Percentiles rank a stretch among this genome's conserved stretches.
phyloP scores from a whole-genome alignment of 2,113 vertebrate genomes.

The Chamaea fasciata region DNA sequence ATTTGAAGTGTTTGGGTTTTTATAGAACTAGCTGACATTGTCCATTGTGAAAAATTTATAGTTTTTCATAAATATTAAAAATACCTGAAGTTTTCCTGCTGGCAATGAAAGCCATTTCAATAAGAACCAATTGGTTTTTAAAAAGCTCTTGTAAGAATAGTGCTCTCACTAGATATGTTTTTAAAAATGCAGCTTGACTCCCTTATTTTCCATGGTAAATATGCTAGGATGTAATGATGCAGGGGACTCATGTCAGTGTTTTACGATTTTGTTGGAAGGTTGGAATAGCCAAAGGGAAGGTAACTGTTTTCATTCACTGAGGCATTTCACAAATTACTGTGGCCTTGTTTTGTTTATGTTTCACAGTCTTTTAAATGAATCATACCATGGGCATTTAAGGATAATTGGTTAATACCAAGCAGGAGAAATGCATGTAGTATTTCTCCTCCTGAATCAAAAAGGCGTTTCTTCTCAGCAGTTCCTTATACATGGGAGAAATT shows the following conservation, averaged over 20 bases:
- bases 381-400: background rate
- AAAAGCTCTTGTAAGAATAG: background rate
- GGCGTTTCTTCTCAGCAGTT: background rate
- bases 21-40: background rate
- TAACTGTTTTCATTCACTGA: background rate
- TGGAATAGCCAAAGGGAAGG: background rate
- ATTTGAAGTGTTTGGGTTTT: background rate
- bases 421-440: background rate
- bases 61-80: conserved; percentile 28
- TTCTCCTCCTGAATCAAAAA: background rate
- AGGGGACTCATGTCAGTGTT: background rate
- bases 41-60: background rate
- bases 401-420: background rate
- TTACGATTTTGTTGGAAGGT: background rate
- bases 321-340: background rate
- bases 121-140: background rate
- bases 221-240: background rate
- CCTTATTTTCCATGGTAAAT: background rate
- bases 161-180: background rate
- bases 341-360: background rate
- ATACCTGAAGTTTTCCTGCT: background rate
- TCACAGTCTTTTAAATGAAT: background rate
- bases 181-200: background rate
- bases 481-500: background rate
- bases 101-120: background rate